These are phyloP conservation scores for Drosophila monieri DNA, from an alignment of 2,888 invertebrate species.

Conservation along the genomic window DNA sequence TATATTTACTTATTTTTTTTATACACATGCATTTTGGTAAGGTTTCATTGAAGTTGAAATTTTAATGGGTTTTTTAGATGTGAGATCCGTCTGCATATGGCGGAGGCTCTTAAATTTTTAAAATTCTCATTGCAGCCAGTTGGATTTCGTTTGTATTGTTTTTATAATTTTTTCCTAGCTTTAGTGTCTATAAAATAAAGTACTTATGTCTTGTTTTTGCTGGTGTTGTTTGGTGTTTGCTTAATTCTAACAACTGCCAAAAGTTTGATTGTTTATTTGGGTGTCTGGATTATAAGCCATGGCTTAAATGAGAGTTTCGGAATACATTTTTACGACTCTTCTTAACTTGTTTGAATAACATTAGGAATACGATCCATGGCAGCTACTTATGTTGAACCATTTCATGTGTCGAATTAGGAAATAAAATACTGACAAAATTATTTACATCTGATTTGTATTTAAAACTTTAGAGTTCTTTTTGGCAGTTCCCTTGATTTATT, in stretches of 20 bases:
- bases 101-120: constrained; percentile 37
- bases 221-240: constrained; percentile 32
- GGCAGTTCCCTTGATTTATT: constrained; percentile 61
- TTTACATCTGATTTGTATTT: constrained; percentile 24
- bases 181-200: constrained; percentile 68
- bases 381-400: constrained; percentile 49
- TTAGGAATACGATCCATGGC: constrained; percentile 59
- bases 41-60: constrained; percentile 39
- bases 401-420: constrained; percentile 15
- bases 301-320: constrained; percentile 51
- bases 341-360: constrained; percentile 42
- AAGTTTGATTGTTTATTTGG: constrained; percentile 69
- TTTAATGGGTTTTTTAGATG: constrained; percentile 34
- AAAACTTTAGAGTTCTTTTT: constrained; percentile 55
- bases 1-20: constrained; percentile 18
- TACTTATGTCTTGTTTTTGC: constrained; percentile 61
- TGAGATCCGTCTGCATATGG: constrained; percentile 24
- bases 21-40: constrained; percentile 32
- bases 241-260: constrained; percentile 61
- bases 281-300: constrained; percentile 49
- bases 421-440: constrained; percentile 27
- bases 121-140: constrained; percentile 31
- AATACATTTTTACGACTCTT: constrained; percentile 49
- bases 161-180: constrained; percentile 36
- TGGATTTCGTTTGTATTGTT: constrained; percentile 9